Evolutionary conservation across 2,888 invertebrate genomes (phyloP), one percentile per base, ranked within the genome.

Genomic region (Aradus depressus): DNA sequence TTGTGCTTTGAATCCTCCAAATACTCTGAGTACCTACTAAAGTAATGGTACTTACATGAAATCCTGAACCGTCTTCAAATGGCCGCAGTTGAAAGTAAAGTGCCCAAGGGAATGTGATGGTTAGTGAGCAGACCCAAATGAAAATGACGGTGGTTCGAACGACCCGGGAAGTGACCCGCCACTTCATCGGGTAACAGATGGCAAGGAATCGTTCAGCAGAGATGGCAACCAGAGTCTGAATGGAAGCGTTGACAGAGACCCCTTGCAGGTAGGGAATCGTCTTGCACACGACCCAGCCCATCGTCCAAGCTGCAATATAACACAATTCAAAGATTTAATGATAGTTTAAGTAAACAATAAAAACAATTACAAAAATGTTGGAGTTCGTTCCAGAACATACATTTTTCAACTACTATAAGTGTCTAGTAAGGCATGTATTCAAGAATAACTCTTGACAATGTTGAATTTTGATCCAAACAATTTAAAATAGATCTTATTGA

Each of bases 241-340:
- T 73, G 2, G 74, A 74, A 14, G 75, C 75, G 56, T 72, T 72
- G 18, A 75, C 75, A 4, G 74, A 72, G 6, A 75, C 74, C 8
- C 75, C 75, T 63, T 76, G 75, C 3, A 75, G 65, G 61, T 73
- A 76, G 4, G 75, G 71, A 12, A 73, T 72, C 10, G 70, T 68
- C 62, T 74, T 75, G 63, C 75, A 75, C 63, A 75, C 70, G 55
- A 72, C 68, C 58, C 69, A 66, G 2, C 75, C 75, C 54, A 75
- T 67, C 34, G 70, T 67, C 75, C 75, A 76, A 32, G 73, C 75
- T 75, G 65, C n/a, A 67, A 65, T 54, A 51, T 8, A 6, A 10
- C 37, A 10, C 37, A 37, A 14, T n/a, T 16, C n/a, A n/a, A n/a
- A n/a, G n/a, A n/a, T n/a, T n/a, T n/a, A n/a, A n/a, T n/a, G n/a